Evolutionary conservation across 1,140 invertebrate species (phyloP).

Genomic region (Sweltsa coloradensis): DNA sequence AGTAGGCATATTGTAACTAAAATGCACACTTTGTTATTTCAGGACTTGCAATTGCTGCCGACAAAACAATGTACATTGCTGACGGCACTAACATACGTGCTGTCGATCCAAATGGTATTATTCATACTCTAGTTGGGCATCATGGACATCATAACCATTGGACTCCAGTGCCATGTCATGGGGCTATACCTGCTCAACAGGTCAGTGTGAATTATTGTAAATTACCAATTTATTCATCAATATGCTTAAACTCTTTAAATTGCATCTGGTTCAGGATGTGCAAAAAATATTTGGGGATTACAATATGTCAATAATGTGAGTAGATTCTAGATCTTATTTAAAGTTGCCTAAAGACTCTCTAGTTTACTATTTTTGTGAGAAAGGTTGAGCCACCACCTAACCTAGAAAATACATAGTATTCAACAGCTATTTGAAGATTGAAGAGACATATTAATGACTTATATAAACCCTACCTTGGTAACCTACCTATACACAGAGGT

Average conservation of each 20-base stretch:
- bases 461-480: no score
- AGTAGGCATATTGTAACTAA: no score
- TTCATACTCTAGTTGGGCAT: conserved; percentile 86
- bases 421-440: no score
- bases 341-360: no score
- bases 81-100: conserved; percentile 87
- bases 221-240: background rate
- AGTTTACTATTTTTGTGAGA: no score
- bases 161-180: conserved; percentile 74
- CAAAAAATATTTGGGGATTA: background rate
- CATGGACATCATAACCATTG: conserved; percentile 85
- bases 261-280: background rate
- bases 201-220: conserved; percentile 25
- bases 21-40: conserved; percentile 19
- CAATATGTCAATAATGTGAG: background rate
- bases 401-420: no score
- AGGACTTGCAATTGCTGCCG: conserved; percentile 78
- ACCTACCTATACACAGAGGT: no score
- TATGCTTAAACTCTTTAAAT: no score
- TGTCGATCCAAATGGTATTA: conserved; percentile 82
- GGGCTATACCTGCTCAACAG: conserved; percentile 59
- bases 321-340: no score
- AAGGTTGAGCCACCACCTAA: no score
- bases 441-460: no score
- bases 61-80: conserved; percentile 87